Evolutionary conservation across 2,888 invertebrate species (phyloP), one percentile per base, ranked within the genome.

Genomic region (Epinotia ramella): DNA sequence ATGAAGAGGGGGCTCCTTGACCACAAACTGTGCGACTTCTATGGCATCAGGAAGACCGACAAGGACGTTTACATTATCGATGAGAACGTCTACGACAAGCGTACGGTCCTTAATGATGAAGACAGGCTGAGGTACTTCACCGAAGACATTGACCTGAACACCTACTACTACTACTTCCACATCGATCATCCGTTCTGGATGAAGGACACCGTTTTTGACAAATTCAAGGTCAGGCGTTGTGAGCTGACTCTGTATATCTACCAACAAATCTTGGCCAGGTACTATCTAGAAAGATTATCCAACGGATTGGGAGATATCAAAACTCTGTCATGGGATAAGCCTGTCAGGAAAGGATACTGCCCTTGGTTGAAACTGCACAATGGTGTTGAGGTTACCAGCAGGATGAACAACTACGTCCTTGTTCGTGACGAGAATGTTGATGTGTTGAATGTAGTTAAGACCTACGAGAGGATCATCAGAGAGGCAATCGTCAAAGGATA

Each of bases 191-290:
- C 96, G n/a, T 96, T 95, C 93, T 96, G 96, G 95, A 92, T 96
- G 93, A 93, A 91, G 62, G 91, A 93, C 68, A 88, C 90, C 4
- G 84, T 94, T 57, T 89, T 88, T 68, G 87, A 89, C 81, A 91
- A 91, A 78, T 84, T 84, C 18, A 89, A 86, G 77, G 82, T 80
- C 53, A 88, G 91, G 71, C 95, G 95, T 67, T 95, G 94, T 71
- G 96, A 96, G 84, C 86, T 95, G 5, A 96, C 95, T 81, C 87
- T 95, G 79, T 96, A 95, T 87, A 94, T 95, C 82, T 96, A 96
- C 87, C 96, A 96, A 84, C 96, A 96, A 86, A 91, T 96, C 12
- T 87, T 96, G 74, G 96, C 96, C 66, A 95, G 96, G 77, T 95
- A 95, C 84, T 92, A 95, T 81, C 80, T 95, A 72, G 95, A 95